Conservation (phyloP, 2,888 invertebrate species). For the Tryphoninae sp. region DNA sequence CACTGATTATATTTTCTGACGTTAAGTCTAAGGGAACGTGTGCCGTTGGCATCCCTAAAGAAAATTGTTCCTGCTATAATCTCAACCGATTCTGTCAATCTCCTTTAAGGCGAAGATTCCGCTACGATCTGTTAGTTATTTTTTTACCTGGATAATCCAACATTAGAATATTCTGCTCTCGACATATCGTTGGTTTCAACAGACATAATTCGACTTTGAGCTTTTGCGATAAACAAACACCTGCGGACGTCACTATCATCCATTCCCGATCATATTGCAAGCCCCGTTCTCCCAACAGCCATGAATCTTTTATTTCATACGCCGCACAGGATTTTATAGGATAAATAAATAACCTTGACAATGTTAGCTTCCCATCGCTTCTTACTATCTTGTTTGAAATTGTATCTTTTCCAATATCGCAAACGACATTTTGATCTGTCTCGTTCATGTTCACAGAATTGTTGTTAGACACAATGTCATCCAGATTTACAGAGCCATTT, state of each 20-base stretch:
- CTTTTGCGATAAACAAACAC: conserved; percentile 94
- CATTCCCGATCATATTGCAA: conserved; percentile 95
- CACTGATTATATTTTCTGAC: conserved; percentile 73
- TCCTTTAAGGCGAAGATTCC: too few species aligned
- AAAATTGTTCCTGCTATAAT: too few species aligned
- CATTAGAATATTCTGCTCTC: conserved; percentile 83
- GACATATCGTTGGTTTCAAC: conserved; percentile 88
- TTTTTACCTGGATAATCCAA: conserved; percentile 85
- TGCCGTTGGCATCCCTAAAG: conserved; percentile 83
- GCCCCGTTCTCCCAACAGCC: conserved; percentile 90
- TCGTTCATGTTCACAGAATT: conserved; percentile 7
- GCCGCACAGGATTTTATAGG: conserved; percentile 96
- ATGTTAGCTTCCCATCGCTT: conserved; percentile 73
- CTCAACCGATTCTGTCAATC: too few species aligned
- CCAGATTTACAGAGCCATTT: not conserved
- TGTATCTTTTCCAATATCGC: conserved; percentile 18
- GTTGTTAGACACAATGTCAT: conserved; percentile 13
- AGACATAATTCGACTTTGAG: conserved; percentile 90
- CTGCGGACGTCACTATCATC: conserved; percentile 93
- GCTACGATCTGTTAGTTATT: not conserved
- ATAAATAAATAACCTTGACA: conserved; percentile 86
- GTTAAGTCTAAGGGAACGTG: conserved; percentile 82
- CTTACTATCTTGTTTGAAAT: not conserved
- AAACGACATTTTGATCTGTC: conserved; percentile 28
- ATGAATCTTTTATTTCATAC: conserved; percentile 85